Conservation (phyloP, 2,113 vertebrate species). For the Microcebus tavaratra region DNA sequence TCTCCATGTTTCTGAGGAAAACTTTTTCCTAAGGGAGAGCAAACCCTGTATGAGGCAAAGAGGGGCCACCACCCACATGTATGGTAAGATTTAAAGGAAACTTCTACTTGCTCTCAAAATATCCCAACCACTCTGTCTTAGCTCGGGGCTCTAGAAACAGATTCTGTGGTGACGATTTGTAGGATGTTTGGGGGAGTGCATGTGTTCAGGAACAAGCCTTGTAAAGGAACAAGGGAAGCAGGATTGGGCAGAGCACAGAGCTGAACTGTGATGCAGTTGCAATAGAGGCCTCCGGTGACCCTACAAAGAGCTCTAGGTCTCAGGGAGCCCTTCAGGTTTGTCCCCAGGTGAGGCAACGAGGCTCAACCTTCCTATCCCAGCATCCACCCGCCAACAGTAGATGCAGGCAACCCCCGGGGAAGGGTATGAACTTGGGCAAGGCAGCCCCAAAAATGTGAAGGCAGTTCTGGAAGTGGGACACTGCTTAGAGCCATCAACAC, state of each 20-base stretch:
- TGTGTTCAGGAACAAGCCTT: not conserved
- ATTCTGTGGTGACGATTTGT: not conserved
- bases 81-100: conserved; percentile 2
- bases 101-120: not conserved
- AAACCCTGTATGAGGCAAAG: not conserved
- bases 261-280: not conserved
- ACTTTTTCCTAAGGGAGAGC: not conserved
- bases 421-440: not conserved
- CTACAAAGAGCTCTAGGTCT: not conserved
- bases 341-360: not conserved
- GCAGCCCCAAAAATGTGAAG: not conserved
- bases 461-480: not conserved
- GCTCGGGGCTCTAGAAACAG: not conserved
- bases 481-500: not conserved
- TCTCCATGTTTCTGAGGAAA: conserved; percentile 33
- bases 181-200: fast-evolving
- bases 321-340: not conserved
- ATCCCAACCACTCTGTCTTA: not conserved
- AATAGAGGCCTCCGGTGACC: not conserved
- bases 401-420: not conserved
- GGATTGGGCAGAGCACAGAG: not conserved
- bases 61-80: not conserved
- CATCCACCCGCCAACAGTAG: not conserved
- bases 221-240: not conserved
- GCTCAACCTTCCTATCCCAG: not conserved